phyloP scores from a whole-genome alignment of 2,113 vertebrate species.

The Heteronetta atricapilla region DNA sequence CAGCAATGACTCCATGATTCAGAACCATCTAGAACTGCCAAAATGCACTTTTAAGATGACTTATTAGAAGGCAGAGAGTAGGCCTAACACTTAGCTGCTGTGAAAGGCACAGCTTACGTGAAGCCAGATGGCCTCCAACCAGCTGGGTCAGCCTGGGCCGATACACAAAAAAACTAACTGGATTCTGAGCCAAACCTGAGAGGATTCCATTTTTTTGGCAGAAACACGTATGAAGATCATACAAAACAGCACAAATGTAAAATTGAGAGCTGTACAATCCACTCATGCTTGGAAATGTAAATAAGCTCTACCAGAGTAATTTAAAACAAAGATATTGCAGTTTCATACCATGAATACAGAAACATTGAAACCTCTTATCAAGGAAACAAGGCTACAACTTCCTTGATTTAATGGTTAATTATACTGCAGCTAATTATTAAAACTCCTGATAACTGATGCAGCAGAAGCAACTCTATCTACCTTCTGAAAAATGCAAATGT shows the following conservation, averaged over 20 bases:
- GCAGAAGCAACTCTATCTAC: constrained; percentile 17
- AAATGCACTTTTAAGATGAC: not conserved
- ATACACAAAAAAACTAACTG: not conserved
- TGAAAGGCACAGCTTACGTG: not conserved
- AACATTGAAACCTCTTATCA: constrained; percentile 7
- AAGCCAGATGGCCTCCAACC: not conserved
- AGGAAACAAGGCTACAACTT: constrained; percentile 15
- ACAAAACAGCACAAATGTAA: not conserved
- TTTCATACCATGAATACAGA: constrained; percentile 10
- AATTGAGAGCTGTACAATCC: not conserved
- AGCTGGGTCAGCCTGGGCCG: not conserved
- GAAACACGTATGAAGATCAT: not conserved
- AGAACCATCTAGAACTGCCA: not conserved
- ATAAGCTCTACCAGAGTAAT: not conserved
- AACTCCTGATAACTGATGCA: constrained; percentile 26
- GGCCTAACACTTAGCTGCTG: not conserved
- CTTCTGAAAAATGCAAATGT: constrained; percentile 60
- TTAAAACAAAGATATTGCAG: constrained; percentile 6
- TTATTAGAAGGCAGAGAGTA: not conserved
- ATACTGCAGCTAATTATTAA: constrained; percentile 63
- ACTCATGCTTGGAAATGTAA: not conserved
- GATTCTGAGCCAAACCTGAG: not conserved
- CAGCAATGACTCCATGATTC: not conserved
- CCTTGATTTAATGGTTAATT: constrained; percentile 65
- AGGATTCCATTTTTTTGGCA: not conserved